Percentiles rank a stretch among this genome's conserved stretches.
Conservation (phyloP, 2,113 vertebrate genomes). For the Tiliqua scincoides region DNA sequence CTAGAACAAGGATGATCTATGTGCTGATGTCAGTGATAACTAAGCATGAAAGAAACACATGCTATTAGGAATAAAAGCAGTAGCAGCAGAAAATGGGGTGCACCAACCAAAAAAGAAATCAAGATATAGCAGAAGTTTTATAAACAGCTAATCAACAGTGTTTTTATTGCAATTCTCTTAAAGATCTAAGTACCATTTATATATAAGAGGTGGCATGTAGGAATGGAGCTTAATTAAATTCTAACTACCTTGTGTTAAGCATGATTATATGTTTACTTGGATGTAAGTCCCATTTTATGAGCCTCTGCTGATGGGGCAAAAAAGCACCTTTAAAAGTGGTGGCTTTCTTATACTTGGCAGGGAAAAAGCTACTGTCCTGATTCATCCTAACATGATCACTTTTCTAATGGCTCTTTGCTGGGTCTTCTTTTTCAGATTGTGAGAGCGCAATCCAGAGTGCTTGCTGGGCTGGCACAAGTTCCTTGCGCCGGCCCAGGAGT, state of each 20-base stretch:
- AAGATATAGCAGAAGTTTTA: background rate
- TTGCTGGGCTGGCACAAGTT: too few species aligned
- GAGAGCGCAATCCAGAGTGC: too few species aligned
- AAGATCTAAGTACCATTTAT: background rate
- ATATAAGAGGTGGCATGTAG: too few species aligned
- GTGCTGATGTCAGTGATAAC: background rate
- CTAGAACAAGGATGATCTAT: background rate
- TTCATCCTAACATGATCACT: too few species aligned
- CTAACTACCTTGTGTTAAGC: background rate
- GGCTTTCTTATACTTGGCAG: too few species aligned
- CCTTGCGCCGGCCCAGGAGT: too few species aligned
- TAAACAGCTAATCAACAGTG: background rate
- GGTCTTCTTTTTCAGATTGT: too few species aligned
- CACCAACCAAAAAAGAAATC: background rate
- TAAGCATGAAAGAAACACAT: background rate
- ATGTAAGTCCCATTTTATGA: background rate
- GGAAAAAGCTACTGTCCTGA: too few species aligned
- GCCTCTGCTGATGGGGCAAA: too few species aligned
- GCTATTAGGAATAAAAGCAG: background rate
- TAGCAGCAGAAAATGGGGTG: background rate
- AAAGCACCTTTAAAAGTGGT: too few species aligned
- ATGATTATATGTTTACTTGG: background rate
- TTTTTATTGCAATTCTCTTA: background rate
- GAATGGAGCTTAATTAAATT: background rate
- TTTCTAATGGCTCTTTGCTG: too few species aligned